These are phyloP conservation scores for Gymnoscopelus microlampas DNA, from an alignment of 2,797 vertebrate species.

Conservation along the genomic window DNA sequence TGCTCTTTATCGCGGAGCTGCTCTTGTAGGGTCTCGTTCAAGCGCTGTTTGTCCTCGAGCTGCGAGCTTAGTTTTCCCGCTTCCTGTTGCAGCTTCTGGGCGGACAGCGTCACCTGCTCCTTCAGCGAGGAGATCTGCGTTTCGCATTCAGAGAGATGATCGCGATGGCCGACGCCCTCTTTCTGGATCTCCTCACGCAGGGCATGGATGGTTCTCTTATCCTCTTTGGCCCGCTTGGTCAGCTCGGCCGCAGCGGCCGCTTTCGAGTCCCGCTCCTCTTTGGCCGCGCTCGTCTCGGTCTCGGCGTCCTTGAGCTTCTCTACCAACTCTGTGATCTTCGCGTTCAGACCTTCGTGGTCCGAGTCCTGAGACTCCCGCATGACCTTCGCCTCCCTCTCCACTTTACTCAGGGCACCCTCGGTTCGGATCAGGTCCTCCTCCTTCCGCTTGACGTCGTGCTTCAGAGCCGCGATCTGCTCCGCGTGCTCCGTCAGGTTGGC, in stretches of 20 bases:
- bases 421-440: constrained; percentile 82
- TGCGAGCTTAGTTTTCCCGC: constrained; percentile 72
- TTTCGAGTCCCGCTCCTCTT: constrained; percentile 76
- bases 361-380: constrained; percentile 83
- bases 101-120: constrained; percentile 77
- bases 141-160: constrained; percentile 81
- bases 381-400: constrained; percentile 77
- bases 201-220: constrained; percentile 76
- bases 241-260: constrained; percentile 79
- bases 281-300: constrained; percentile 71
- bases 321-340: constrained; percentile 79
- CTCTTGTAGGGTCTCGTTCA: constrained; percentile 71
- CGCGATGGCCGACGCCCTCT: constrained; percentile 64
- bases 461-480: constrained; percentile 84
- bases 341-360: constrained; percentile 81
- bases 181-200: constrained; percentile 83
- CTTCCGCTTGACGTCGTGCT: constrained; percentile 83
- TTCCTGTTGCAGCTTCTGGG: constrained; percentile 77
- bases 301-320: constrained; percentile 77
- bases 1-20: constrained; percentile 77
- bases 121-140: constrained; percentile 82
- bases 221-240: constrained; percentile 76
- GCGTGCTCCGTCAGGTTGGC: constrained; percentile 82
- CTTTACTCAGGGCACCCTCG: constrained; percentile 81
- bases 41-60: constrained; percentile 69